phyloP scores from a whole-genome alignment of 2,888 invertebrate genomes.

The Archaeoteleia sp. region DNA sequence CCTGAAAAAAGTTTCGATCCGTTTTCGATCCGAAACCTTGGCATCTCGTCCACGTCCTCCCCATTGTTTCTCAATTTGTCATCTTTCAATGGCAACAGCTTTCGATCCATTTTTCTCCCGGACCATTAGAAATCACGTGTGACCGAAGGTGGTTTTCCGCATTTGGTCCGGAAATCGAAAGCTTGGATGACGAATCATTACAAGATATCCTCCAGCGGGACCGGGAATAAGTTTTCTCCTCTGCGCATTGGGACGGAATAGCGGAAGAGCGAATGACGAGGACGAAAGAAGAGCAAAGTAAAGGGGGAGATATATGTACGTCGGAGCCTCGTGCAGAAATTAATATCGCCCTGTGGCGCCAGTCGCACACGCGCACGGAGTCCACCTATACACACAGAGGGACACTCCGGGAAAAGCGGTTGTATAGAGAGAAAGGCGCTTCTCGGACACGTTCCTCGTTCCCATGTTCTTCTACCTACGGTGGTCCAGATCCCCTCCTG shows the following conservation, averaged over 20 bases:
- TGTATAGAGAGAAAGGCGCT: slow-evolving; percentile 53
- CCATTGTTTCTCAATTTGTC: no score
- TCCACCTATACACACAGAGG: slow-evolving; percentile 34
- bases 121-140: no score
- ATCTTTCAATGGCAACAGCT: no score
- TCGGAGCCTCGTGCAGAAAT: slow-evolving; percentile 63
- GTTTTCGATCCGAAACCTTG: no score
- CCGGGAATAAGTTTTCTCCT: slow-evolving; percentile 40
- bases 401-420: slow-evolving; percentile 46
- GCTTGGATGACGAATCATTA: slow-evolving; percentile 23
- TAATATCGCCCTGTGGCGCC: slow-evolving; percentile 68
- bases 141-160: no score
- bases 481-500: slow-evolving; percentile 57
- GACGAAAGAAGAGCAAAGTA: slow-evolving; percentile 46
- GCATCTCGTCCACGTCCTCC: no score
- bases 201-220: slow-evolving; percentile 25
- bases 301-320: slow-evolving; percentile 35
- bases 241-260: slow-evolving; percentile 42
- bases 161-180: no score
- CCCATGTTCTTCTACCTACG: slow-evolving; percentile 67
- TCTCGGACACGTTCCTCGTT: slow-evolving; percentile 69
- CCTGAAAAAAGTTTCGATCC: no score
- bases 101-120: no score
- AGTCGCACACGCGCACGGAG: slow-evolving; percentile 45
- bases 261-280: slow-evolving; percentile 37